Evolutionary conservation across 1,140 invertebrate genomes (phyloP).

Genomic region (Cotesia vestalis): DNA sequence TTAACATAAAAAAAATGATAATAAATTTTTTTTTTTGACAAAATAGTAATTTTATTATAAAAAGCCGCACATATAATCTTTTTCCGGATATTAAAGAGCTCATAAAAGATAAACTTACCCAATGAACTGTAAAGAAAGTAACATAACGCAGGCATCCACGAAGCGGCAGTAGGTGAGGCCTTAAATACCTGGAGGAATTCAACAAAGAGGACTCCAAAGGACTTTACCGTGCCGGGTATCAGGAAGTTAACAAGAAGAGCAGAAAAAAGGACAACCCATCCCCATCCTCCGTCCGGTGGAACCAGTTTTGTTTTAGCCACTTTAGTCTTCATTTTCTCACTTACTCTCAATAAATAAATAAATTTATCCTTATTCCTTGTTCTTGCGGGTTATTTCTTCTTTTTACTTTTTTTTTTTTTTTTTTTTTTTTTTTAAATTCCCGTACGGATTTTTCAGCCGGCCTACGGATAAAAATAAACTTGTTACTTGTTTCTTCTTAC

Average conservation of each 20-base stretch:
- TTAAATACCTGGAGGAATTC: constrained; percentile 82
- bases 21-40: no score
- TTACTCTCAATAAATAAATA: neutral
- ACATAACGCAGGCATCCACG: constrained; percentile 82
- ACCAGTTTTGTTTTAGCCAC: constrained; percentile 64
- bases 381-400: no score
- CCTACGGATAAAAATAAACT: no score
- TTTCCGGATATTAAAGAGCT: constrained; percentile 10
- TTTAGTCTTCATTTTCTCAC: constrained; percentile 41
- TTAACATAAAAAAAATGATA: no score
- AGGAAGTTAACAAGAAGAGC: constrained; percentile 80
- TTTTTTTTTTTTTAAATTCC: no score
- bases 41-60: no score
- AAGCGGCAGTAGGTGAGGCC: constrained; percentile 74
- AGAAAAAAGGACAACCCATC: constrained; percentile 81
- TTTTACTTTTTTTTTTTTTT: no score
- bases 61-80: no score
- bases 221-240: constrained; percentile 84
- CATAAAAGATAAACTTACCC: constrained; percentile 66
- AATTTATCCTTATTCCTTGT: constrained; percentile 13
- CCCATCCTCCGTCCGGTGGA: constrained; percentile 77
- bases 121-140: constrained; percentile 86
- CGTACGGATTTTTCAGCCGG: no score
- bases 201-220: constrained; percentile 83
- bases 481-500: no score